Conservation (phyloP, 2,113 vertebrate genomes). For the Patagioenas fasciata region DNA sequence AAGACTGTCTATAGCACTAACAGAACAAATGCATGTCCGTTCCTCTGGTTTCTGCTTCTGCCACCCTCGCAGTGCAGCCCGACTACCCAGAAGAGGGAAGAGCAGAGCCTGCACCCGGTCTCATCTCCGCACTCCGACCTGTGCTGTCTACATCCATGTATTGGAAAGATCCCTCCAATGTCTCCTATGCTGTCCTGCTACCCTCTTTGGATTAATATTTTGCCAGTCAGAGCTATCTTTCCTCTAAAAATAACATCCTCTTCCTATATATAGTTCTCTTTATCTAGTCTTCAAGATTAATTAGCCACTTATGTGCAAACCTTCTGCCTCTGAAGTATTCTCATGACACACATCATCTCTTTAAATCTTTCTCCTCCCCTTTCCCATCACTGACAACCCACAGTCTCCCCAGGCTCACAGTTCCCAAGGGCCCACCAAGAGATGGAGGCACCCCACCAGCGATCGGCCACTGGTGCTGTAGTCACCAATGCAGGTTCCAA, state of each 20-base stretch:
- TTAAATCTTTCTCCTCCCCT: background rate
- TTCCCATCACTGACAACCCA: background rate
- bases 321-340: background rate
- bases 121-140: background rate
- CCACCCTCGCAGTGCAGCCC: background rate
- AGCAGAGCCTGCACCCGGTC: background rate
- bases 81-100: background rate
- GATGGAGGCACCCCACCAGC: background rate
- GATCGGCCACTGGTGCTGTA: accelerated
- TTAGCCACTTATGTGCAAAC: background rate
- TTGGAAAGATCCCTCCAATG: background rate
- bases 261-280: background rate
- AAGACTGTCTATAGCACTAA: background rate
- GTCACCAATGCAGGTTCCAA: accelerated
- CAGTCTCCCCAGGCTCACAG: background rate
- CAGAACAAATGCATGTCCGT: background rate
- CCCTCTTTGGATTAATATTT: background rate
- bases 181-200: background rate
- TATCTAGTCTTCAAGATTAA: background rate
- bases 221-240: background rate
- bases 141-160: accelerated
- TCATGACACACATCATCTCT: background rate
- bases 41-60: background rate
- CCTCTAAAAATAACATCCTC: background rate
- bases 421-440: background rate